Conservation (phyloP, 2,888 invertebrate genomes). For the Syrphus vitripennis region DNA sequence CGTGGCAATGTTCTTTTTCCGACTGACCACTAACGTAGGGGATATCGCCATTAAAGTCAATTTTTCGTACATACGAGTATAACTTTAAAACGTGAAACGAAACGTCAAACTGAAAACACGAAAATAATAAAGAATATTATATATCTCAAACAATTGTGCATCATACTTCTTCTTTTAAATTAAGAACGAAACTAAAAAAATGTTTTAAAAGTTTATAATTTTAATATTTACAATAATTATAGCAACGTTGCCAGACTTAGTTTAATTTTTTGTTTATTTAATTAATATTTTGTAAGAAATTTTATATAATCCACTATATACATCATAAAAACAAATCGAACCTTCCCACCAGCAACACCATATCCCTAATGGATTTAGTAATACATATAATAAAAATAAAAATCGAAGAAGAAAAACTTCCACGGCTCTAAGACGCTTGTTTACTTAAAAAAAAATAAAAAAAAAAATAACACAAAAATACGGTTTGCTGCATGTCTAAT, state of each 20-base stretch:
- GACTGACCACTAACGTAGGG: no score
- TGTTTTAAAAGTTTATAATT: not conserved
- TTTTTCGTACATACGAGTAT: no score
- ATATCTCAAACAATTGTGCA: not conserved
- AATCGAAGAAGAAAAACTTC: not conserved
- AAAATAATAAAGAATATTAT: no score
- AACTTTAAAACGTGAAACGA: no score
- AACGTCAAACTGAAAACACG: no score
- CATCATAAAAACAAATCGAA: conserved; percentile 60
- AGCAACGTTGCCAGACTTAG: no score
- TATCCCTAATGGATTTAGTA: conserved; percentile 57
- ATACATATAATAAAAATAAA: no score
- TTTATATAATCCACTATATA: conserved; percentile 41
- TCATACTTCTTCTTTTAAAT: not conserved
- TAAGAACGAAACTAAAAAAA: not conserved
- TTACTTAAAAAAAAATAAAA: conserved; percentile 35
- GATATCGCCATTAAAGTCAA: no score
- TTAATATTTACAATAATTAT: not conserved
- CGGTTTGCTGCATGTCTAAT: conserved; percentile 43
- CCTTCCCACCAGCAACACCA: conserved; percentile 69
- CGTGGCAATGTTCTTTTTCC: no score
- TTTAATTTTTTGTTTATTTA: not conserved
- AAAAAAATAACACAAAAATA: conserved; percentile 23
- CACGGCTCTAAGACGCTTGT: conserved; percentile 30
- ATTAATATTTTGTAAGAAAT: not conserved